Evolutionary conservation across 2,888 invertebrate genomes (phyloP).

Genomic region (Athalia rosae): DNA sequence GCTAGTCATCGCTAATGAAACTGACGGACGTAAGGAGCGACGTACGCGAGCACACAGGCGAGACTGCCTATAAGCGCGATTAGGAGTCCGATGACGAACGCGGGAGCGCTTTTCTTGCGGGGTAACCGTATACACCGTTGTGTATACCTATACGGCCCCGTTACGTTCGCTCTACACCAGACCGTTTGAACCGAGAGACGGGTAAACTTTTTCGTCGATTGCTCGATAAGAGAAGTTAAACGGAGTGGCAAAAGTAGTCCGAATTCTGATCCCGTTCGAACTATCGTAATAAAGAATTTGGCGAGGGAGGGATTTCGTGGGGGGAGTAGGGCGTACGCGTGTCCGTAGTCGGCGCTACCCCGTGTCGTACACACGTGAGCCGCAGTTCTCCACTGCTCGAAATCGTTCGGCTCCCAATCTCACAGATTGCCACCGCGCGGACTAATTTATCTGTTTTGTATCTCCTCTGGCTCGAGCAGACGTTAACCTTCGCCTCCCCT

Average conservation of each 20-base stretch:
- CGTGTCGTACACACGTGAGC: not conserved
- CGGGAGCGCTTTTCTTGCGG: constrained; percentile 27
- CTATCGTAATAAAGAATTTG: constrained; percentile 61
- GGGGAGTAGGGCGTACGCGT: no score
- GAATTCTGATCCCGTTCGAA: constrained; percentile 61
- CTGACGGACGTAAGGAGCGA: constrained; percentile 24
- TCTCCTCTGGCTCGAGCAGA: constrained; percentile 48
- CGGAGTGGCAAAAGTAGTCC: constrained; percentile 62
- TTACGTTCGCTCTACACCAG: not conserved
- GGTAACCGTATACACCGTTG: not conserved
- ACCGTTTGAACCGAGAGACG: constrained; percentile 37
- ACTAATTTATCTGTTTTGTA: constrained; percentile 58
- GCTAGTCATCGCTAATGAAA: constrained; percentile 41
- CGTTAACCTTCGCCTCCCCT: not conserved
- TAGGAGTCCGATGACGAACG: constrained; percentile 35
- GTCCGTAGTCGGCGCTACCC: not conserved
- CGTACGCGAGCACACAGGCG: constrained; percentile 29
- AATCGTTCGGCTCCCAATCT: constrained; percentile 51
- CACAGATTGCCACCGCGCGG: constrained; percentile 52
- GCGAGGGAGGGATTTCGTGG: constrained; percentile 20
- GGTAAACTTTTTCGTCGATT: constrained; percentile 45
- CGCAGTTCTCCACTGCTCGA: not conserved
- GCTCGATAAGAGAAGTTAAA: constrained; percentile 58
- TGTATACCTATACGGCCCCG: not conserved
- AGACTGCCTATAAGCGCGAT: constrained; percentile 32